Evolutionary conservation across 2,113 vertebrate species (phyloP).

Genomic region (Pteruthius melanotis): DNA sequence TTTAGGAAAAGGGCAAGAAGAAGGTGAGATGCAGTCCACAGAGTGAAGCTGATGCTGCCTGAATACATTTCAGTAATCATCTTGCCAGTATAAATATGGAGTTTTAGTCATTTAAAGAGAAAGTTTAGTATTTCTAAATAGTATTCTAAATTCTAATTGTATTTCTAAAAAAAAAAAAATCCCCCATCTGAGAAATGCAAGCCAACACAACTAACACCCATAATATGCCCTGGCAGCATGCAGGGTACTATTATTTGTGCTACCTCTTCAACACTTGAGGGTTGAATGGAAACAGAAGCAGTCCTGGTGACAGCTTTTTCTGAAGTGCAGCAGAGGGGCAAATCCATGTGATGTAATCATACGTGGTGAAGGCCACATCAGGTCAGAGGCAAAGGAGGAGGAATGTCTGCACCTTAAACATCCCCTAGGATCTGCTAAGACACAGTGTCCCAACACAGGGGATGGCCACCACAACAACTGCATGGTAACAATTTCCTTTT

Average conservation of each 20-base stretch:
- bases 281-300: neutral
- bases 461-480: fast-evolving
- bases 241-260: neutral
- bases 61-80: neutral
- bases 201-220: neutral
- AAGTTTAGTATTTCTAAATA: neutral
- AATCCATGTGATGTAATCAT: neutral
- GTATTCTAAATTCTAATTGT: neutral
- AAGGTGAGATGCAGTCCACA: neutral
- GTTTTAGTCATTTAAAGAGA: neutral
- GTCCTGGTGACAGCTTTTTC: neutral
- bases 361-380: neutral
- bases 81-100: neutral
- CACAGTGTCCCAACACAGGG: neutral
- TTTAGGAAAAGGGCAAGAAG: neutral
- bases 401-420: neutral
- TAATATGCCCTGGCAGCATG: neutral
- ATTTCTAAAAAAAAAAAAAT: neutral
- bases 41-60: neutral
- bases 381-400: neutral
- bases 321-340: neutral
- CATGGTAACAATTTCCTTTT: neutral
- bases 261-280: neutral
- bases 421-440: neutral
- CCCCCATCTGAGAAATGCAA: neutral